phyloP scores from a whole-genome alignment of 23 tunicate genomes.

The Halocynthia aurantium region DNA sequence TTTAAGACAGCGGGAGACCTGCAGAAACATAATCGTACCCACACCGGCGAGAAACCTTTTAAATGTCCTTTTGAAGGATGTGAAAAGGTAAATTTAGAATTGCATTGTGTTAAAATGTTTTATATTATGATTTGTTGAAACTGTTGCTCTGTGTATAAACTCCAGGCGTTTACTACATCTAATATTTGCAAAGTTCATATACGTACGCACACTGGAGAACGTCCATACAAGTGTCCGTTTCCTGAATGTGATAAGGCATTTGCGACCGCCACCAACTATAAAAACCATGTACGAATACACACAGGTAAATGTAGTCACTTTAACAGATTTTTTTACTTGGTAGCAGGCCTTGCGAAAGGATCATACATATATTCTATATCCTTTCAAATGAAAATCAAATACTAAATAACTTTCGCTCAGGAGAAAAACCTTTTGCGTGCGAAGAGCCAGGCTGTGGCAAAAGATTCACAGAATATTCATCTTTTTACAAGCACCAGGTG shows the following conservation, averaged over 20 bases:
- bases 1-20: slow-evolving; percentile 78
- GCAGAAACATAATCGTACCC: slow-evolving; percentile 78
- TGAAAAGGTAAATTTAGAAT: slow-evolving; percentile 38
- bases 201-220: slow-evolving; percentile 87
- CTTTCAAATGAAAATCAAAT: background rate
- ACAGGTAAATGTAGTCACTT: slow-evolving; percentile 44
- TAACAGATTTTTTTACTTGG: no score
- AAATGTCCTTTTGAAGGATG: slow-evolving; percentile 81
- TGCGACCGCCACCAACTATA: slow-evolving; percentile 59
- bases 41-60: slow-evolving; percentile 84
- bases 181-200: slow-evolving; percentile 84
- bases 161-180: slow-evolving; percentile 79
- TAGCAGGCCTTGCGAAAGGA: background rate
- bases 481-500: slow-evolving; percentile 82
- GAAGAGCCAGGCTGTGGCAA: slow-evolving; percentile 41
- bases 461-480: slow-evolving; percentile 84
- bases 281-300: slow-evolving; percentile 72
- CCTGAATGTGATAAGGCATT: slow-evolving; percentile 53
- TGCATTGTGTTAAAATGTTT: background rate
- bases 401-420: slow-evolving; percentile 18
- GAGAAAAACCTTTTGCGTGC: slow-evolving; percentile 82
- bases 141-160: background rate
- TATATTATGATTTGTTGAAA: background rate
- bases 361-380: background rate
- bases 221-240: slow-evolving; percentile 77